phyloP scores from a whole-genome alignment of 23 tunicate genomes.

The Trididemnum nubilum region DNA sequence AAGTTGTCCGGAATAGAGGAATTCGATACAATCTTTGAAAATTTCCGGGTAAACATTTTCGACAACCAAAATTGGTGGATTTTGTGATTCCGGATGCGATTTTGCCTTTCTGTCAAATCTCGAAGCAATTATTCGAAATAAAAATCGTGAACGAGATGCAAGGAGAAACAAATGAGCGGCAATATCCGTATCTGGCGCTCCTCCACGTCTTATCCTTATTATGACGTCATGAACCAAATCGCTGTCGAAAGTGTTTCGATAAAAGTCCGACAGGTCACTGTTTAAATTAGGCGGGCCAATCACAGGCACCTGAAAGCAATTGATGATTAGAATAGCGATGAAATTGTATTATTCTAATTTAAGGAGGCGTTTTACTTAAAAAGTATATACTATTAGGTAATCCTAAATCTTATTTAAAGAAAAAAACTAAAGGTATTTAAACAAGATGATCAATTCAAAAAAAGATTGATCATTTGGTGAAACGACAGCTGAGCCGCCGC shows the following conservation, averaged over 20 bases:
- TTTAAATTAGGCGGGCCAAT: constrained; percentile 16
- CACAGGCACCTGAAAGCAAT: constrained; percentile 39
- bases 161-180: constrained; percentile 51
- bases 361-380: too few relatives aligned
- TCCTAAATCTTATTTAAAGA: too few relatives aligned
- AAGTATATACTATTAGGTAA: too few relatives aligned
- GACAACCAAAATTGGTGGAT: constrained; percentile 4
- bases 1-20: constrained; percentile 55
- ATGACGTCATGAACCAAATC: constrained; percentile 54
- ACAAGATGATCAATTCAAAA: too few relatives aligned
- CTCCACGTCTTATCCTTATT: constrained; percentile 19
- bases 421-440: too few relatives aligned
- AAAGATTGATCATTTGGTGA: too few relatives aligned
- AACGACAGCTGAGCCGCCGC: too few relatives aligned
- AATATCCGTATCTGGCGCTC: constrained; percentile 20
- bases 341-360: too few relatives aligned
- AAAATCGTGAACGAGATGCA: constrained; percentile 24
- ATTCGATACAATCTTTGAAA: constrained; percentile 33
- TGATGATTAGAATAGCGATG: too few relatives aligned
- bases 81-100: neutral
- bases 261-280: constrained; percentile 11
- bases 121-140: neutral
- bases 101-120: neutral
- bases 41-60: constrained; percentile 60
- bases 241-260: neutral